These are phyloP conservation scores for Turritopsis dohrnii DNA, from an alignment of 30 jellyfish, hydroid and myxozoan genomes.

Conservation along the genomic window DNA sequence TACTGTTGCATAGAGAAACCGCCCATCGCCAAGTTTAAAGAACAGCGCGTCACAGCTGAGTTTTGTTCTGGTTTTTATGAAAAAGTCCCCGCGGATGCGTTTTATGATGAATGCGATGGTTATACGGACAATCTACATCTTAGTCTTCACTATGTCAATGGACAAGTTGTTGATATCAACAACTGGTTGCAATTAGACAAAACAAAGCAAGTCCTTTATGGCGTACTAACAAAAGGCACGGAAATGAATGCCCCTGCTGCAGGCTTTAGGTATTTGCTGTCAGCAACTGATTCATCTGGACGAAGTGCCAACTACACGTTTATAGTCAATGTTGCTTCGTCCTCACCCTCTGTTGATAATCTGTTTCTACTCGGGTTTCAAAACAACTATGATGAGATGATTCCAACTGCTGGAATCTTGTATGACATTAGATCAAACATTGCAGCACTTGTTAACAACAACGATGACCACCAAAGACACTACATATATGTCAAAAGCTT, in stretches of 20 bases:
- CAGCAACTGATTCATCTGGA: conserved; percentile 86
- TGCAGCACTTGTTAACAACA: not conserved
- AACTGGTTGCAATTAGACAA: conserved; percentile 82
- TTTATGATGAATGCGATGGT: conserved; percentile 57
- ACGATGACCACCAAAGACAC: not conserved
- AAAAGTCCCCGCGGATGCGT: conserved; percentile 44
- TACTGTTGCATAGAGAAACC: conserved; percentile 87
- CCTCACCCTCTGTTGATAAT: conserved; percentile 38
- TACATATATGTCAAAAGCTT: conserved; percentile 25
- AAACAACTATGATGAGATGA: not conserved
- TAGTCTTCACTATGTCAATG: conserved; percentile 40
- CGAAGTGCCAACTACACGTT: conserved; percentile 75
- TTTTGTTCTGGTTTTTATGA: conserved; percentile 46
- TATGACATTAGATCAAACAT: not conserved
- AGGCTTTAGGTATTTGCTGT: conserved; percentile 41
- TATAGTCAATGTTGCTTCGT: conserved; percentile 38
- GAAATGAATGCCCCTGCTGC: conserved; percentile 42
- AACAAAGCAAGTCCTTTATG: conserved; percentile 53
- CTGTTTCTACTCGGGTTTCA: conserved; percentile 53
- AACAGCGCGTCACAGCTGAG: conserved; percentile 39
- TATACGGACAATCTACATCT: conserved; percentile 50
- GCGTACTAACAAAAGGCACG: conserved; percentile 45
- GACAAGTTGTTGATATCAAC: conserved; percentile 41
- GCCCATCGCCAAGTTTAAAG: conserved; percentile 37
- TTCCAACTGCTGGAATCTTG: conserved; percentile 35